Base-by-base conservation (phyloP, 2,113 vertebrate species). In the Melierax canorus region DNA sequence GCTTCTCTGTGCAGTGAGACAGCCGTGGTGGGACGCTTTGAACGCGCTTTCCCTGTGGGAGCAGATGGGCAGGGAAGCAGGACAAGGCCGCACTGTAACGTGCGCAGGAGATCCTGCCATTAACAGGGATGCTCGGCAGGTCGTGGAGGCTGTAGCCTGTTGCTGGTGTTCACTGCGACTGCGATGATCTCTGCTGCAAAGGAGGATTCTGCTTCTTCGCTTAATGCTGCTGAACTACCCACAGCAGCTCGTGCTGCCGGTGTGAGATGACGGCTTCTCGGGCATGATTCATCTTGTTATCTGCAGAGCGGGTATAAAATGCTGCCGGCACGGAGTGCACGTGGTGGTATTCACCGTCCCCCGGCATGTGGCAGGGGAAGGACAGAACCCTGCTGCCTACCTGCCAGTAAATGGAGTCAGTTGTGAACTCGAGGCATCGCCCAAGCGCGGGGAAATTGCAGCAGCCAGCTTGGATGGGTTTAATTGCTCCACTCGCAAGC, bases 71-170 rank as follows among this genome's bases (percentile, higher is more conserved):
- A 7, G 55, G 50, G 69, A n/a, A 11, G 7, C 3, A 13, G 32
- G 53, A 24, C 1, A 3, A 5, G 50, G 46, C 43, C 56, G 18
- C 0, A 11, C 15, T 0, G 3, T 3, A 7, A 3, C 0, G 0
- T 2, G 34, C 3, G 27, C 8, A 15, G 60, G 9, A 16, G 43
- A 8, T 24, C 16, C 36, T 12, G 5, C 39, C 5, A 1, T 11
- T 1, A 1, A 3, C 8, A 3, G 43, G 27, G 60, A 2, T 32
- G 53, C 23, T 32, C 1, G 1, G 39, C 17, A 1, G 34, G 56
- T 5, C 21, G 0, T 0, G 1, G n/a, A 10, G 56, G n/a, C 63
- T 15, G 5, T 15, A n/a, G 55, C 62, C 63, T 13, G 26, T 12
- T 11, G 17, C 53, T 14, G 62, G 3, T 10, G 29, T 43, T 66